These are phyloP conservation scores for Drosophila affinis DNA, from an alignment of 2,888 invertebrate species.

Conservation along the genomic window DNA sequence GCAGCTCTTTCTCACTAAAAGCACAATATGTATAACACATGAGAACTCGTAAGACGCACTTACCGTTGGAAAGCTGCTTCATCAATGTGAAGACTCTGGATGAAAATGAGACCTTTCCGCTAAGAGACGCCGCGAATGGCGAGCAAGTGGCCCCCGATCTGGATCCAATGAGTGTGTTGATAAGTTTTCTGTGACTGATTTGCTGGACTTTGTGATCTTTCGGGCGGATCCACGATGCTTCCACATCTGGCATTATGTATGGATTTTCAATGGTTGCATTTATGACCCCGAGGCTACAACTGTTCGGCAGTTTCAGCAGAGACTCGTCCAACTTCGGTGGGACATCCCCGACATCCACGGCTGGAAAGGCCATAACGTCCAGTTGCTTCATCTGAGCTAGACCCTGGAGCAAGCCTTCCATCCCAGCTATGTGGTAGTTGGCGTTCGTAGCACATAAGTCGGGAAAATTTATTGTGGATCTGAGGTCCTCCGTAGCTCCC, in stretches of 20 bases:
- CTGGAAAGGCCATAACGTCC: no score
- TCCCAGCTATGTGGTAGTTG: background rate
- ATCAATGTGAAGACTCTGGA: background rate
- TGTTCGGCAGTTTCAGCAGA: background rate
- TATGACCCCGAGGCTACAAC: background rate
- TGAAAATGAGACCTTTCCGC: background rate
- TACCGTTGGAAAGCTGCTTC: background rate
- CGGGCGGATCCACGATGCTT: background rate
- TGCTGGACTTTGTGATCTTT: background rate
- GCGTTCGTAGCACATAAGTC: background rate
- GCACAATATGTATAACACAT: no score
- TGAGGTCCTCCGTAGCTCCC: background rate
- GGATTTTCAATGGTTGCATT: background rate
- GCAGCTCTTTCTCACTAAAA: no score
- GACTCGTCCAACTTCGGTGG: background rate
- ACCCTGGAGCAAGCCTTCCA: background rate
- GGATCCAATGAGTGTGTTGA: background rate
- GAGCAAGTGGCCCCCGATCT: background rate
- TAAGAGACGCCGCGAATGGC: background rate
- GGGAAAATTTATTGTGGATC: background rate
- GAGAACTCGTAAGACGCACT: background rate
- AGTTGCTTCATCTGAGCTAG: no score
- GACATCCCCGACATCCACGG: background rate
- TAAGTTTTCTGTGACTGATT: background rate
- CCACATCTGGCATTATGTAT: background rate